phyloP scores from a whole-genome alignment of 2,797 vertebrate species.

The Rhincodon typus region DNA sequence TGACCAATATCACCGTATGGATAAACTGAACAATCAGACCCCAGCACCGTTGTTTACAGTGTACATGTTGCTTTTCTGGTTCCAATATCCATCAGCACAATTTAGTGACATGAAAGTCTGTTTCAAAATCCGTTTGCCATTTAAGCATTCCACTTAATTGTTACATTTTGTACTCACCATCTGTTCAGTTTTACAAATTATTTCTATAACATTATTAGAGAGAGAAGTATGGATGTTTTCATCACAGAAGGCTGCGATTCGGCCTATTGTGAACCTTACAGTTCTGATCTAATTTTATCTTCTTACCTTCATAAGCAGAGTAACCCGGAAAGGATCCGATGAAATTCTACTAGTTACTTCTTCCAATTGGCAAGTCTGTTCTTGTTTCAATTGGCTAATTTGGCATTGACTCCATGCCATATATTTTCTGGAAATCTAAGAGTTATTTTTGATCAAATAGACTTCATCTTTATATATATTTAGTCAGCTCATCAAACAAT shows the following conservation, averaged over 20 bases:
- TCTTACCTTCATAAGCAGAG: neutral
- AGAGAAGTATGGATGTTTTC: neutral
- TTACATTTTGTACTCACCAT: neutral
- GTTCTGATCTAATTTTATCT: neutral
- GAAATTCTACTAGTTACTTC: neutral
- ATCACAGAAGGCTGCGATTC: neutral
- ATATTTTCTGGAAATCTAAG: neutral
- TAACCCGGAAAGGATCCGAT: neutral
- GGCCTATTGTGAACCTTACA: neutral
- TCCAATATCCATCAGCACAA: neutral
- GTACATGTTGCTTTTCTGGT: neutral
- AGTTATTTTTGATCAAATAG: neutral
- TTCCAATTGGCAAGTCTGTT: neutral
- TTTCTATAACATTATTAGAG: neutral
- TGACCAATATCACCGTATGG: neutral
- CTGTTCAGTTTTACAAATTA: neutral
- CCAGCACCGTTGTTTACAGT: neutral
- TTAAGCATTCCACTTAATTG: neutral
- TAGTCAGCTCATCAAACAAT: neutral
- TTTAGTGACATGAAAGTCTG: neutral
- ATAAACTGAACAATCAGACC: neutral
- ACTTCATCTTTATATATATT: neutral
- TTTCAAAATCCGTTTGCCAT: neutral
- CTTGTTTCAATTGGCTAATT: neutral
- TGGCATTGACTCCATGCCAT: neutral